Evolutionary conservation across 2,113 vertebrate species (phyloP), one percentile per base, ranked within the genome.

Genomic region (Salvelinus fontinalis): DNA sequence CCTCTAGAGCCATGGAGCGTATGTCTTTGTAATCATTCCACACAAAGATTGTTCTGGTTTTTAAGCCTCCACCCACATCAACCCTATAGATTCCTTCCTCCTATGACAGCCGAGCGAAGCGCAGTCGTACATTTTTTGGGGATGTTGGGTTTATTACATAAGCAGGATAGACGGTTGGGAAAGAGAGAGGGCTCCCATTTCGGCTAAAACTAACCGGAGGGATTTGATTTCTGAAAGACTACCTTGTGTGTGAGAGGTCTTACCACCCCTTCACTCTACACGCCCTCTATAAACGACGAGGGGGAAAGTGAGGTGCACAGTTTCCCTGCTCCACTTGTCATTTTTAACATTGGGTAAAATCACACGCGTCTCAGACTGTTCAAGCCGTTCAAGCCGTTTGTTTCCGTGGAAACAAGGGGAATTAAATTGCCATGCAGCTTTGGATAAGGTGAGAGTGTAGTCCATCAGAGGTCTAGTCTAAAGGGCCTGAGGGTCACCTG

Each of bases 21-120:
- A 71, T 78, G 77, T 80, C 75, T 83, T 89, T 84, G 81, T 83
- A 81, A 83, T 87, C 51, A 72, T 78, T 83, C 81, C 75, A 48
- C 70, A 80, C 75, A 84, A 39, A 75, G 62, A 82, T 81, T 70
- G 5, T 79, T 71, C 78, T 57, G 77, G 73, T 70, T 71, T 72
- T 29, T 78, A 67, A 70, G 67, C 60, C 18, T 77, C 27, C 75
- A 14, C 80, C 85, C 78, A 79, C 73, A 67, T 73, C 64, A 57
- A 72, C 68, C 26, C 69, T 27, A 73, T 74, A 78, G 65, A 78
- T 67, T 75, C 67, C 70, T 74, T 18, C 49, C 48, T 82, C 39
- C 77, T 59, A 73, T 75, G 77, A 76, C 72, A 65, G 71, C 77
- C 14, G 67, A 22, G 31, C 31, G 18, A 18, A 39, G 16, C 16